Evolutionary conservation across 2,888 invertebrate genomes (phyloP).

Genomic region (Lacanobia oleracea): DNA sequence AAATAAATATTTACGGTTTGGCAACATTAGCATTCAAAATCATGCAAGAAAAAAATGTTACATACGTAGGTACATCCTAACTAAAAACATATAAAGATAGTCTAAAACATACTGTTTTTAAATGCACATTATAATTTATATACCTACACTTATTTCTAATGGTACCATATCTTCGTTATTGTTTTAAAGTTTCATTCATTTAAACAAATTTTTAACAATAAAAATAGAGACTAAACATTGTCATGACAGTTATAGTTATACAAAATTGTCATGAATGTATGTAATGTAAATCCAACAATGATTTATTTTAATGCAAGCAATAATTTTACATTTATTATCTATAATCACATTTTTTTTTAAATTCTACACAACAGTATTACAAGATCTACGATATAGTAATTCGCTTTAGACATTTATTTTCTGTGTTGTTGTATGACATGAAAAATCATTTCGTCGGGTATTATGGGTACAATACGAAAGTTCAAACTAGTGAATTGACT

Average conservation of each 20-base stretch:
- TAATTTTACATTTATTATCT: conserved; percentile 10
- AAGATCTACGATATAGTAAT: conserved; percentile 2
- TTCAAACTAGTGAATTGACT: background rate
- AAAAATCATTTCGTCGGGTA: background rate
- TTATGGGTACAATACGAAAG: background rate
- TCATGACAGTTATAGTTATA: conserved; percentile 5
- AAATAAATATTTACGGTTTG: conserved; percentile 34
- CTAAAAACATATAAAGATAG: background rate
- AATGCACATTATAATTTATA: conserved; percentile 12
- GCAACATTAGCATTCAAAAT: conserved; percentile 48
- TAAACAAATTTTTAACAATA: background rate
- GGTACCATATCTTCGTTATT: conserved; percentile 2
- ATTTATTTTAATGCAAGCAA: conserved; percentile 12
- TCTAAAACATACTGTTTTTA: conserved; percentile 4
- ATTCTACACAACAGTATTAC: conserved; percentile 3
- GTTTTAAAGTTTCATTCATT: background rate
- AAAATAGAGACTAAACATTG: conserved; percentile 10
- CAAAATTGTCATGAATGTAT: conserved; percentile 17
- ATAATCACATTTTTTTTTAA: conserved; percentile 28
- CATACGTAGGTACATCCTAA: background rate
- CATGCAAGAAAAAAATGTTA: conserved; percentile 9
- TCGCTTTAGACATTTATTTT: background rate
- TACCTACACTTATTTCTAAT: conserved; percentile 4
- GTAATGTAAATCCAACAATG: conserved; percentile 1
- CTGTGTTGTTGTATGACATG: background rate